Percentiles rank a stretch among this genome's conserved stretches.
phyloP scores from a whole-genome alignment of 2,797 vertebrate genomes.

The Enteromius paludinosus region DNA sequence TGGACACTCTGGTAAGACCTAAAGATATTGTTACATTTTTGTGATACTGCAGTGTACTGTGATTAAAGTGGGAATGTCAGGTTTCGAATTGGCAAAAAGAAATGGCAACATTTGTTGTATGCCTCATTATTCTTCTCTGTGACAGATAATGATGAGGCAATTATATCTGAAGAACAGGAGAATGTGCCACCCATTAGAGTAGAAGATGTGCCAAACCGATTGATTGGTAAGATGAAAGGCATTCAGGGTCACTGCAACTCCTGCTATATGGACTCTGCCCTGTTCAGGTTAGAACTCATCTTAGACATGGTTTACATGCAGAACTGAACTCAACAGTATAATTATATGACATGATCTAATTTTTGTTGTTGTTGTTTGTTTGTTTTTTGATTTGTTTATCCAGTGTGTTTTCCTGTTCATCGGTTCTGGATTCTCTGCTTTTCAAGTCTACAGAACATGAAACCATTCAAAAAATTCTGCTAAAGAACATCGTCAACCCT shows the following conservation, averaged over 20 bases:
- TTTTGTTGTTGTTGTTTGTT: not conserved
- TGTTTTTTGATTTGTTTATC: constrained; percentile 23
- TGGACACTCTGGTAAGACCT: constrained; percentile 42
- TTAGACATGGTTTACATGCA: not conserved
- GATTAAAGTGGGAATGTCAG: not conserved
- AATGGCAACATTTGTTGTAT: too few relatives aligned
- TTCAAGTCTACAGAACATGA: constrained; percentile 78
- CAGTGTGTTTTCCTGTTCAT: constrained; percentile 91
- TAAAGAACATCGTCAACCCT: constrained; percentile 87
- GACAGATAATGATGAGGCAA: constrained; percentile 58
- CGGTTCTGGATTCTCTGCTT: constrained; percentile 87
- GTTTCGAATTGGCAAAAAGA: not conserved
- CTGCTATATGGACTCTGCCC: constrained; percentile 91
- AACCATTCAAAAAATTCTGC: constrained; percentile 82
- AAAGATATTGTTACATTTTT: not conserved
- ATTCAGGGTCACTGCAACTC: constrained; percentile 94
- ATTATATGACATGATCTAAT: not conserved
- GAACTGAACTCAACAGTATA: not conserved
- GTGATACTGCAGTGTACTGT: not conserved
- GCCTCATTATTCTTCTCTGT: constrained; percentile 35
- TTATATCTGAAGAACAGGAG: constrained; percentile 44
- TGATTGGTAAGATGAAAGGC: constrained; percentile 85
- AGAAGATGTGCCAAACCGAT: constrained; percentile 70
- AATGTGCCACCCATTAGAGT: constrained; percentile 77
- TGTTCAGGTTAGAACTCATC: constrained; percentile 82